These are phyloP conservation scores for Pituophis catenifer DNA, from an alignment of 2,113 vertebrate genomes.

Conservation along the genomic window DNA sequence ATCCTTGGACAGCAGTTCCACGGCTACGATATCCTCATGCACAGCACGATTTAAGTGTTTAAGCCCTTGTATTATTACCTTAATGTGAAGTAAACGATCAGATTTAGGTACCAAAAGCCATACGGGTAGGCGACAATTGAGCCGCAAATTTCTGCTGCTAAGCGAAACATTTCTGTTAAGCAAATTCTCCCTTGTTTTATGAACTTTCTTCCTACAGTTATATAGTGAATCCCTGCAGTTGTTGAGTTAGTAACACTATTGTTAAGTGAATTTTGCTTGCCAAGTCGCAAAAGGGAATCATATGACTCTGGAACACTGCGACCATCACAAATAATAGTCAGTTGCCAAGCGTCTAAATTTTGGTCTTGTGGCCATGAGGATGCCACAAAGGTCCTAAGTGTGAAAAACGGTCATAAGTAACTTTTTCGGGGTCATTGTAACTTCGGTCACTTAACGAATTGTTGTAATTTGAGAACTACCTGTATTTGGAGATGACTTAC, in stretches of 20 bases:
- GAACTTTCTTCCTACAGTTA: background rate
- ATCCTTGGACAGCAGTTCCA: slow-evolving; percentile 81
- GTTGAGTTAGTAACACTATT: background rate
- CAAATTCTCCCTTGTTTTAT: background rate
- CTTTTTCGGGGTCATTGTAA: background rate
- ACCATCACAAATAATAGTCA: background rate
- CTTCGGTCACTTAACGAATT: background rate
- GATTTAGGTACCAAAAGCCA: background rate
- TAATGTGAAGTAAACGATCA: background rate
- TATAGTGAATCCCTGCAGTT: background rate
- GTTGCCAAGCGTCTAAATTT: background rate
- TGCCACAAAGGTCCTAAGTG: background rate
- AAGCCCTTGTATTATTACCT: slow-evolving; percentile 93
- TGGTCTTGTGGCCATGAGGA: background rate
- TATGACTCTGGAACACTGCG: background rate
- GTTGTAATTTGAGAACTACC: background rate
- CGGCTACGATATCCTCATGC: slow-evolving; percentile 90
- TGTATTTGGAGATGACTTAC: background rate
- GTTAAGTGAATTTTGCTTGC: background rate
- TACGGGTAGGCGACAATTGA: background rate
- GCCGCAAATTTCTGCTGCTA: background rate
- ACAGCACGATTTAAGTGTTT: slow-evolving; percentile 90
- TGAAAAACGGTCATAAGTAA: background rate
- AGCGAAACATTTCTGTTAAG: background rate
- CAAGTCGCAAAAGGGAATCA: background rate